phyloP scores from a whole-genome alignment of 1,140 invertebrate species.

The Drosophila repleta region DNA sequence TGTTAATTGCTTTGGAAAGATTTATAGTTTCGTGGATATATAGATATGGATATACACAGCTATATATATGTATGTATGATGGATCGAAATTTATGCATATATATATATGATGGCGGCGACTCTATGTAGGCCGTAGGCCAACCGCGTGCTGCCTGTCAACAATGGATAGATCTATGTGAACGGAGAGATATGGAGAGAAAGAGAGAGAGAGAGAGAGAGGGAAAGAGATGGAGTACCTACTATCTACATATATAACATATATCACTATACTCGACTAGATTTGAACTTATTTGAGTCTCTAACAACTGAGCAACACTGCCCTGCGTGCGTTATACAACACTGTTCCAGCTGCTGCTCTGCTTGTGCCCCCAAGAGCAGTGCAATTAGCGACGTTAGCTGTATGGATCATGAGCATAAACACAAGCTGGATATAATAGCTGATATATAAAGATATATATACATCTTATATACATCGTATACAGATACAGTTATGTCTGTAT shows the following conservation, averaged over 20 bases:
- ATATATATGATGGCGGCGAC: neutral
- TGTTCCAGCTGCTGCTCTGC: no score
- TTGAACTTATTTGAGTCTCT: no score
- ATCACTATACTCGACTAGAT: no score
- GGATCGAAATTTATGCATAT: constrained; percentile 2
- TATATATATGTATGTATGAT: constrained; percentile 1
- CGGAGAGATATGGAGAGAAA: neutral
- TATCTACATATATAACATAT: no score
- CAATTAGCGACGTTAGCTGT: no score
- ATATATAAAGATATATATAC: constrained; percentile 5
- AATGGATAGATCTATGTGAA: neutral
- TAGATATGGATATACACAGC: constrained; percentile 8
- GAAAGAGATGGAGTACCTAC: neutral
- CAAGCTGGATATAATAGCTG: no score
- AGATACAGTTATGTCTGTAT: constrained; percentile 5
- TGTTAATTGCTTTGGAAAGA: constrained; percentile 4
- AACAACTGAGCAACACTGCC: no score
- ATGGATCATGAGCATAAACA: no score
- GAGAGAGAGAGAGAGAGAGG: neutral
- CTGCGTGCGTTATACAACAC: no score
- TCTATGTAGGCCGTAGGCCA: constrained; percentile 3
- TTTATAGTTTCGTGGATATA: neutral
- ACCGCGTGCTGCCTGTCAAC: constrained; percentile 66
- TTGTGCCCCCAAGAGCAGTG: no score
- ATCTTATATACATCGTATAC: constrained; percentile 3